Base-by-base conservation (phyloP, 2,113 vertebrate genomes). In the Thalassarche chlororhynchos region DNA sequence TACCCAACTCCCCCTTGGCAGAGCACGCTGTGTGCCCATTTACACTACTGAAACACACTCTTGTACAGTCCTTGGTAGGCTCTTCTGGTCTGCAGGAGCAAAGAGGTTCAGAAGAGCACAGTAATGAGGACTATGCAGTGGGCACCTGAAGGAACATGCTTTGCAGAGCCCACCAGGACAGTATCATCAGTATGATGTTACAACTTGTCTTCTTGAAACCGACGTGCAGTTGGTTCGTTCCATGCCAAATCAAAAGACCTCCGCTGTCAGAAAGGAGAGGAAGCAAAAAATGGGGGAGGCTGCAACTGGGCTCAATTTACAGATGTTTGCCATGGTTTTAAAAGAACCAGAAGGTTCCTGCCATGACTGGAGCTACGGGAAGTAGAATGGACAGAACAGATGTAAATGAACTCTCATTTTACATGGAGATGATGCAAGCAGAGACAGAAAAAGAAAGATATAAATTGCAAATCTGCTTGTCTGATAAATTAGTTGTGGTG, bases 211-310 rank as follows among this genome's bases (percentile, higher is more conserved):
- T 76, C 85, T 65, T 61, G 42, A 84, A 68, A 60, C 10, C 8
- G 2, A 8, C 0, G 0, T 46, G 85, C 79, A 38, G 29, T 2
- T 84, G 76, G 71, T 42, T 78, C 4, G 1, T 29, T 32, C 29
- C 46, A 32, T 11, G 36, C 23, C n/a, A 66, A 57, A 87, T 24
- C 49, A 23, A 69, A 75, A 79, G 40, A 49, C 47, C 36, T 82
- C 61, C 51, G 44, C 23, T 90, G 28, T 17, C 60, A 74, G 77
- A 78, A 79, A 52, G 52, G 6, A 87, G 77, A 89, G 46, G 46
- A 77, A 91, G 29, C 13, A 86, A 70, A 78, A 71, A 46, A 24
- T 8, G 10, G n/a, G 24, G 7, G 38, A 60, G 40, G 51, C 13
- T 77, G 49, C 61, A 77, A 65, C 16, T 49, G 52, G 69, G 62